Evolutionary conservation across 2,888 invertebrate genomes (phyloP).

Genomic region (Caenorhabditis panamensis): DNA sequence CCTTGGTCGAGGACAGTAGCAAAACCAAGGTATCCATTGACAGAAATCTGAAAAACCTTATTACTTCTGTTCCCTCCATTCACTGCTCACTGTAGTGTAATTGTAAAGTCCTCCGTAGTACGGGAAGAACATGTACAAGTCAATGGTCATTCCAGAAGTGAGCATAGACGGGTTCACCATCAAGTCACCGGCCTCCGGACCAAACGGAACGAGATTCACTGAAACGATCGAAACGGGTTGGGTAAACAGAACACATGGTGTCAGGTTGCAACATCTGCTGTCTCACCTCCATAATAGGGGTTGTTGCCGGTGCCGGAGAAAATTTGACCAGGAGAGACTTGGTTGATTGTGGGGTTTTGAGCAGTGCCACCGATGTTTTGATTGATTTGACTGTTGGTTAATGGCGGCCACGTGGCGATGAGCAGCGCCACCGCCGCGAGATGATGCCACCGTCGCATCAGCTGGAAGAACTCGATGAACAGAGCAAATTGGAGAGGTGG

Average conservation of each 20-base stretch:
- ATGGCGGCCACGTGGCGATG: slow-evolving; percentile 38
- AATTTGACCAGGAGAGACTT: slow-evolving; percentile 65
- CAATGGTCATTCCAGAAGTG: slow-evolving; percentile 79
- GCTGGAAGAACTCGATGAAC: slow-evolving; percentile 15
- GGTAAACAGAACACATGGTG: slow-evolving; percentile 23
- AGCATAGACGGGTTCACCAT: slow-evolving; percentile 78
- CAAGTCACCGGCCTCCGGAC: slow-evolving; percentile 79
- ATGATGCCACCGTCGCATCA: slow-evolving; percentile 48
- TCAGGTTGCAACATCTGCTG: slow-evolving; percentile 35
- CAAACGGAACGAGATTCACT: slow-evolving; percentile 79
- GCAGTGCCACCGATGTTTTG: slow-evolving; percentile 59
- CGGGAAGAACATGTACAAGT: slow-evolving; percentile 80
- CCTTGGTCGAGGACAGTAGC: slow-evolving; percentile 81
- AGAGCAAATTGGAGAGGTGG: background rate
- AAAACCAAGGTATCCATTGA: slow-evolving; percentile 80
- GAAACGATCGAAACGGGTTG: slow-evolving; percentile 31
- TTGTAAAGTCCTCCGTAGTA: slow-evolving; percentile 81
- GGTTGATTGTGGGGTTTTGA: slow-evolving; percentile 61
- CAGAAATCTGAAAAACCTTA: slow-evolving; percentile 69
- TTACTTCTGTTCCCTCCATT: background rate
- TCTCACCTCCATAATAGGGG: slow-evolving; percentile 78
- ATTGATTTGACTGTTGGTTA: slow-evolving; percentile 40
- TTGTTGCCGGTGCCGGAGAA: slow-evolving; percentile 76
- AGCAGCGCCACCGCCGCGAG: slow-evolving; percentile 51
- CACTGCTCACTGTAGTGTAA: slow-evolving; percentile 76